Base-by-base conservation (phyloP, 2,888 invertebrate genomes). In the Brenthis daphne region DNA sequence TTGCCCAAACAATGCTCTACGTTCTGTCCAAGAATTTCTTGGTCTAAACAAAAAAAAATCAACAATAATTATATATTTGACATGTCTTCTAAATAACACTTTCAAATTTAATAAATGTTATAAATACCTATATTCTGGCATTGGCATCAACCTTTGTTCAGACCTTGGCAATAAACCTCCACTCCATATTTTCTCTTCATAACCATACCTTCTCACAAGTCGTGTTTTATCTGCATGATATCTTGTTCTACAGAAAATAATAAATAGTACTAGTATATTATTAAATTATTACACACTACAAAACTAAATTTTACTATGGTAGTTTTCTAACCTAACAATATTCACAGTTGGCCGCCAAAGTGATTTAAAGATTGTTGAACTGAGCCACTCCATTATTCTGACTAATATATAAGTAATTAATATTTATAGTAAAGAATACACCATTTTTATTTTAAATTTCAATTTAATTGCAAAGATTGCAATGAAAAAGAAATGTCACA, bases 1-100 rank as follows among this genome's bases (percentile, higher is more conserved):
- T 85, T 98, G 98, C 0, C 99, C 99, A 90, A 97, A 98, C 0
- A 98, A 85, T 1, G 98, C 98, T 80, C 94, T 94, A 77, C 95
- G 96, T 76, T 95, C 94, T 0, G 91, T 82, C 98, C 98, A 99
- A 0, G 87, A 80, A 87, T 98, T 94, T 74, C 90, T 94, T 3
- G 97, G 97, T 67, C 94, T 93, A 77, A 94, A 82, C 76, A 61
- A 11, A 50, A 13, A 48, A 58, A 20, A 57, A 11, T n/a, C 2
- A 37, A 8, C 37, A 11, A 11, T 11, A 43, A 51, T 14, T 51
- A 3, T 51, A n/a, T 51, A n/a, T 43, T 2, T 43, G 37, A 43
- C 0, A 11, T 43, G 37, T 43, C 11, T 43, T 8, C 8, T 43
- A 43, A 37, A 43, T 43, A 11, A 11, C 37, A 43, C 11, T 43